A percentile compares a stretch with the other conserved stretches of the same genome.
Conservation (phyloP, 2,113 vertebrate genomes). For the Pagrus major region DNA sequence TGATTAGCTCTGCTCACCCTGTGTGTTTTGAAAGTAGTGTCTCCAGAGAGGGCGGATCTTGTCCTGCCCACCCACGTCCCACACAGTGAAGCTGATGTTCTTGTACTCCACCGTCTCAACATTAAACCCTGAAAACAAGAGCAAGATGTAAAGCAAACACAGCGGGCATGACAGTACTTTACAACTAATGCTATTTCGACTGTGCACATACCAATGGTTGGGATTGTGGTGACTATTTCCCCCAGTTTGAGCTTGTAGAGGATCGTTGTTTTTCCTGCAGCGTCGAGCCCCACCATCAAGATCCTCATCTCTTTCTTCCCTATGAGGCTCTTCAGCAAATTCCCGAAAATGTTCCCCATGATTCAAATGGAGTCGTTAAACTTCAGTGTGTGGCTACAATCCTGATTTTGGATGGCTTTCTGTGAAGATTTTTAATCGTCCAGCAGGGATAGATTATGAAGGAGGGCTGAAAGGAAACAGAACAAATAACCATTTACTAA, state of each 20-base stretch:
- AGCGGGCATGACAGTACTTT: not conserved
- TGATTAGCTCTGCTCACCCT: slow-evolving; percentile 89
- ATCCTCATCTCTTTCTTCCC: slow-evolving; percentile 96
- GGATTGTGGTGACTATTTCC: slow-evolving; percentile 94
- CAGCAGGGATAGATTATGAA: slow-evolving; percentile 33
- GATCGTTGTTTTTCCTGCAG: slow-evolving; percentile 95
- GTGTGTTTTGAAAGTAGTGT: slow-evolving; percentile 99
- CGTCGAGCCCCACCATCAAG: slow-evolving; percentile 93
- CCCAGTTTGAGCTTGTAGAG: slow-evolving; percentile 94
- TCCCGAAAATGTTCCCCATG: slow-evolving; percentile 96
- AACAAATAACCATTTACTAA: slow-evolving; percentile 7
- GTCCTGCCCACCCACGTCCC: slow-evolving; percentile 98
- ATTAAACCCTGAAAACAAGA: slow-evolving; percentile 89
- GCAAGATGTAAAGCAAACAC: not conserved
- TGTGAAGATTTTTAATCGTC: slow-evolving; percentile 17
- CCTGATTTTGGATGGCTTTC: slow-evolving; percentile 29
- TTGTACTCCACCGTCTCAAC: slow-evolving; percentile 99
- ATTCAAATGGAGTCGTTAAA: slow-evolving; percentile 58
- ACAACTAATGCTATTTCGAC: not conserved
- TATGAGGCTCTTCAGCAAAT: slow-evolving; percentile 94
- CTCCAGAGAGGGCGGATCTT: slow-evolving; percentile 99
- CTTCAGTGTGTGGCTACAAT: slow-evolving; percentile 23
- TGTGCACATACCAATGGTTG: slow-evolving; percentile 88
- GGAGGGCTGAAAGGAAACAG: slow-evolving; percentile 45
- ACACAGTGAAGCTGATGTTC: slow-evolving; percentile 99